Percentiles rank a stretch among this genome's conserved stretches.
These are phyloP conservation scores for Tragelaphus imberbis DNA, from an alignment of 2,113 vertebrate genomes.

Conservation along the genomic window DNA sequence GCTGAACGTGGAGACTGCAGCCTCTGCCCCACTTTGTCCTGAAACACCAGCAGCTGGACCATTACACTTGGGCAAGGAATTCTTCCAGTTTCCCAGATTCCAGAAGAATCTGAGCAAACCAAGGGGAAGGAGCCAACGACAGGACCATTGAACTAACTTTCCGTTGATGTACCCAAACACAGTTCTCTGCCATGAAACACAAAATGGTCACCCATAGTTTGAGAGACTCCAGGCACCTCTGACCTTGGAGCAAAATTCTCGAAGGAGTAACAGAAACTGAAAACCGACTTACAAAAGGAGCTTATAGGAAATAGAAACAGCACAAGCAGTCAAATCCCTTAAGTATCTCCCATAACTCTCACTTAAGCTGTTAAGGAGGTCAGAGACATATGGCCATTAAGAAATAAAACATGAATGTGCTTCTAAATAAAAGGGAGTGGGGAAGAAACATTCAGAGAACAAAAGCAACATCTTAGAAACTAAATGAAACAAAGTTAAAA, in stretches of 20 bases:
- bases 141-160: accelerated
- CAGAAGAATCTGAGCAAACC: background rate
- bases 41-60: background rate
- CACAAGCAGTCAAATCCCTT: background rate
- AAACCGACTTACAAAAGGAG: background rate
- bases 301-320: background rate
- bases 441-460: background rate
- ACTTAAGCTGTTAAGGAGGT: accelerated
- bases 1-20: accelerated
- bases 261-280: background rate
- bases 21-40: background rate
- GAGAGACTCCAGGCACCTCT: background rate
- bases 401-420: accelerated
- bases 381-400: accelerated
- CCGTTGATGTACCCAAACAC: accelerated
- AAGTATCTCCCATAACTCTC: background rate
- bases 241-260: background rate
- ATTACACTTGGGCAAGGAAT: background rate
- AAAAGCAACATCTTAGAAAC: background rate
- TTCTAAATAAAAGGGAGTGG: background rate
- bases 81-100: background rate
- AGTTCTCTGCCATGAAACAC: background rate
- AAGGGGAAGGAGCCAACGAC: background rate
- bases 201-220: accelerated
- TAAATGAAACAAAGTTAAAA: background rate